Evolutionary conservation across 2,888 invertebrate genomes (phyloP).

Genomic region (Cabera pusaria): DNA sequence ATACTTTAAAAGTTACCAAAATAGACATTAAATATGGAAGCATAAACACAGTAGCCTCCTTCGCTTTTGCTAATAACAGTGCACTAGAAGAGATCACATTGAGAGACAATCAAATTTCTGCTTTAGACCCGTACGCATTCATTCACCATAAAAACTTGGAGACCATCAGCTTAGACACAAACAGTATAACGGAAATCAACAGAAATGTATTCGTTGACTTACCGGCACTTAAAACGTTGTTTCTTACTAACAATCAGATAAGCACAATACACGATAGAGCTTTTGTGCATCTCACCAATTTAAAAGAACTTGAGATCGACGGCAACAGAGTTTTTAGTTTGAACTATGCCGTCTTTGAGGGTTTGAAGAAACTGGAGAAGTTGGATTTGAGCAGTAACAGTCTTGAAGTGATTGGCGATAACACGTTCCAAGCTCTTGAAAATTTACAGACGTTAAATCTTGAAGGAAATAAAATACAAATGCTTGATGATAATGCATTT

Average conservation of each 20-base stretch:
- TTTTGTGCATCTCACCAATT: constrained; percentile 86
- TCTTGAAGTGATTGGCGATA: constrained; percentile 89
- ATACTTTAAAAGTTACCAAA: constrained; percentile 78
- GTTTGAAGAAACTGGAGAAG: constrained; percentile 86
- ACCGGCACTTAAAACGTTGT: constrained; percentile 87
- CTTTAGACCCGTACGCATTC: constrained; percentile 86
- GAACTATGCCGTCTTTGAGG: constrained; percentile 89
- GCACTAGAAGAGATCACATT: constrained; percentile 85
- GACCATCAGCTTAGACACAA: constrained; percentile 87
- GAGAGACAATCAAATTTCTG: constrained; percentile 86
- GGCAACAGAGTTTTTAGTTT: constrained; percentile 88
- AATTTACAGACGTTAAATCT: constrained; percentile 59
- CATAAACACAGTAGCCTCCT: constrained; percentile 85
- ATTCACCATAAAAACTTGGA: constrained; percentile 86
- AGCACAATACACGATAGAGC: constrained; percentile 93
- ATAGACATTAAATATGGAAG: constrained; percentile 87
- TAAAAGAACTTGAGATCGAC: constrained; percentile 91
- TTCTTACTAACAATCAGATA: constrained; percentile 92
- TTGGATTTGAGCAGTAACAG: constrained; percentile 88
- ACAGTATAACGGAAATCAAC: constrained; percentile 88
- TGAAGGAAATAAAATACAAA: constrained; percentile 70
- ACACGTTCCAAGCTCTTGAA: constrained; percentile 83
- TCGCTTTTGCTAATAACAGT: constrained; percentile 88
- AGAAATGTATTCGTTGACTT: constrained; percentile 88
- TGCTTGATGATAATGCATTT: constrained; percentile 73